phyloP scores from a whole-genome alignment of 2,888 invertebrate species.

The Trachelus stipa region DNA sequence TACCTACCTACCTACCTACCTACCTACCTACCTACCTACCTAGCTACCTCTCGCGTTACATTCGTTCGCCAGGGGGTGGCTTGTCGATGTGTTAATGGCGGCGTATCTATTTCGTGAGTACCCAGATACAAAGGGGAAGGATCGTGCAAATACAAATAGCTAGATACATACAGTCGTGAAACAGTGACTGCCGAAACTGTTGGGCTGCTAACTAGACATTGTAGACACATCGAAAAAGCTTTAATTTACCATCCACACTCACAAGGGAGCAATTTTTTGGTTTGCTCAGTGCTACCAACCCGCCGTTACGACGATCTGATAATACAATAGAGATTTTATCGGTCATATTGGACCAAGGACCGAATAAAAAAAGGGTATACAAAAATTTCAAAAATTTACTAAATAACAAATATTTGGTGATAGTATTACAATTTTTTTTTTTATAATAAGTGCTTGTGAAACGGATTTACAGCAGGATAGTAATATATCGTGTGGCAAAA shows the following conservation, averaged over 20 bases:
- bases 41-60: constrained; percentile 16
- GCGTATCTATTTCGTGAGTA: constrained; percentile 8
- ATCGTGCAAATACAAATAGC: neutral
- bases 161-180: neutral
- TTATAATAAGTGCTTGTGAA: neutral
- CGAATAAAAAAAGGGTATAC: neutral
- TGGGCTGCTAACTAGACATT: neutral
- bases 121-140: neutral
- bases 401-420: too few species aligned
- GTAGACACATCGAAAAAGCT: neutral
- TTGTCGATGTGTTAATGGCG: constrained; percentile 32
- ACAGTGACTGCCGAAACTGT: neutral
- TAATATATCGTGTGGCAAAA: neutral
- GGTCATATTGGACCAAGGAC: neutral
- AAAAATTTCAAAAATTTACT: neutral
- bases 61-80: constrained; percentile 17
- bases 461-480: neutral
- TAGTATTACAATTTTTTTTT: too few species aligned
- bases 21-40: too few species aligned
- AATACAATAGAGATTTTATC: neutral
- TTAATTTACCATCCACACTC: neutral
- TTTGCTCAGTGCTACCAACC: neutral
- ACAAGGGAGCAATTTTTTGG: neutral
- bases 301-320: neutral
- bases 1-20: neutral